A percentile compares a stretch with the other conserved stretches of the same genome.
phyloP scores from a whole-genome alignment of 2,888 invertebrate genomes.

The Callosobruchus maculatus region DNA sequence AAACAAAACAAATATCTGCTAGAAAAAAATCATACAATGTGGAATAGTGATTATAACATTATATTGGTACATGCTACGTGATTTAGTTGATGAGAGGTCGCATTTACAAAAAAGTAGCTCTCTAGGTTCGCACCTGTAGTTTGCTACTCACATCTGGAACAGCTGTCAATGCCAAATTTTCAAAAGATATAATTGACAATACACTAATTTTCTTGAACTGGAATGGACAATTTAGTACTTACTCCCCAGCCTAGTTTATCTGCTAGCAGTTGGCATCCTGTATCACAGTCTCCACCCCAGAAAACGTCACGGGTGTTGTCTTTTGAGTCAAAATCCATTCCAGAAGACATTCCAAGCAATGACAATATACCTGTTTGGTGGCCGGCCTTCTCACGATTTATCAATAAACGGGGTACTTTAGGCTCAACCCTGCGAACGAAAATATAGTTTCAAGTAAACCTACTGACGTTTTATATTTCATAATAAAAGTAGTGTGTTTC shows the following conservation, averaged over 20 bases:
- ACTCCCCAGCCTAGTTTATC: conserved; percentile 78
- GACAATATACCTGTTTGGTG: conserved; percentile 43
- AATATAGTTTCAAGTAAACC: background rate
- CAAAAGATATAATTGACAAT: too few relatives aligned
- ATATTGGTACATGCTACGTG: too few relatives aligned
- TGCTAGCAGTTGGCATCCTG: conserved; percentile 70
- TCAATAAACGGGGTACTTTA: conserved; percentile 76
- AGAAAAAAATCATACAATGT: too few relatives aligned
- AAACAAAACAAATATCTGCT: conserved; percentile 8
- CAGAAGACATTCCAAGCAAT: conserved; percentile 52
- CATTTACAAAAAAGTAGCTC: too few relatives aligned
- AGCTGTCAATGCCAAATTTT: too few relatives aligned
- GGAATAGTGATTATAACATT: too few relatives aligned
- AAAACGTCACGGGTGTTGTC: conserved; percentile 71
- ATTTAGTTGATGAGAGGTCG: too few relatives aligned
- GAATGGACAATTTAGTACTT: too few relatives aligned
- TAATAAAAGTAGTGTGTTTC: background rate
- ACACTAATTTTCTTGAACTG: too few relatives aligned
- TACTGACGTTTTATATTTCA: background rate
- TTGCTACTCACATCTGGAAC: too few relatives aligned
- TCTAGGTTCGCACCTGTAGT: too few relatives aligned
- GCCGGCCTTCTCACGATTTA: conserved; percentile 79
- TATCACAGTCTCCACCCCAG: conserved; percentile 79
- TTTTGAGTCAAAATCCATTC: conserved; percentile 65
- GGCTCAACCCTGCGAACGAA: conserved; percentile 57